phyloP scores from a whole-genome alignment of 2,888 invertebrate species.

The Macaria liturata region DNA sequence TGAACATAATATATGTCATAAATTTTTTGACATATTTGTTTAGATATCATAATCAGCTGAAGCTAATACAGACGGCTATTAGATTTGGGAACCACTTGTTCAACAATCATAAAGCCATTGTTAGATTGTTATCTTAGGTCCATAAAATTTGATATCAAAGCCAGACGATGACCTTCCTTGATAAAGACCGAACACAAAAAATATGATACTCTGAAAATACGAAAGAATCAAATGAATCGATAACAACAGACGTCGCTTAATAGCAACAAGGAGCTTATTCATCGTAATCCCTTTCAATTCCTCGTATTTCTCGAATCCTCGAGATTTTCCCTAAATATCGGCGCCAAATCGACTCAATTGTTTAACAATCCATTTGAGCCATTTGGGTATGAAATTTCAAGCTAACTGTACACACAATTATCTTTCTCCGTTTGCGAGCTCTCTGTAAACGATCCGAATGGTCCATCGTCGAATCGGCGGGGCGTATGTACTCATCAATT shows the following conservation, averaged over 20 bases:
- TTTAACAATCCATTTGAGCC: conserved; percentile 25
- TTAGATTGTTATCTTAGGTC: too few relatives aligned
- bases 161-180: neutral
- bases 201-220: conserved; percentile 2
- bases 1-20: too few relatives aligned
- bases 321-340: conserved; percentile 16
- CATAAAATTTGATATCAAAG: too few relatives aligned
- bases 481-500: conserved; percentile 64
- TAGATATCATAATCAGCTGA: too few relatives aligned
- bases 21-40: too few relatives aligned
- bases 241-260: conserved; percentile 16
- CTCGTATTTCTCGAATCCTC: conserved; percentile 10
- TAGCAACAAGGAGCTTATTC: conserved; percentile 19
- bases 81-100: too few relatives aligned
- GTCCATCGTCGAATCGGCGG: conserved; percentile 49
- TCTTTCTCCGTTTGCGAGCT: conserved; percentile 43
- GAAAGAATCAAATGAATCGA: conserved; percentile 10
- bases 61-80: too few relatives aligned
- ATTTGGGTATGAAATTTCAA: conserved; percentile 24
- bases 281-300: conserved; percentile 17
- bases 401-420: conserved; percentile 42
- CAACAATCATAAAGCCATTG: too few relatives aligned
- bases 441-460: conserved; percentile 35
- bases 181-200: neutral
- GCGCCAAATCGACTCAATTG: conserved; percentile 22